Conservation (phyloP, 1,140 invertebrate species). For the Aporrectodea caliginosa region DNA sequence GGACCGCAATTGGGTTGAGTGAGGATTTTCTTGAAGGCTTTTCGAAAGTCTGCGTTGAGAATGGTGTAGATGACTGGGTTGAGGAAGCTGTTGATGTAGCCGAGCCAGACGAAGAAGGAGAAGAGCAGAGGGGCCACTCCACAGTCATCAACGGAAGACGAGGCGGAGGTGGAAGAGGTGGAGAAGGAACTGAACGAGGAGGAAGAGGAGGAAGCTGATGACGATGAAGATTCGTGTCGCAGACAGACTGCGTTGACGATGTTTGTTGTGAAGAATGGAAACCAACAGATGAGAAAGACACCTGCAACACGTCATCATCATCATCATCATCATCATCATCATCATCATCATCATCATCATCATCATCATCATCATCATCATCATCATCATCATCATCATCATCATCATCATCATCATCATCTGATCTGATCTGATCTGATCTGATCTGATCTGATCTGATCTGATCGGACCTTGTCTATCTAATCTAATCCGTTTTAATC, state of each 20-base stretch:
- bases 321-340: not conserved
- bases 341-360: not conserved
- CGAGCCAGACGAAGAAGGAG: slow-evolving; percentile 93
- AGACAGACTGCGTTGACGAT: slow-evolving; percentile 92
- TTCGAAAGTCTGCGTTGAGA: slow-evolving; percentile 97
- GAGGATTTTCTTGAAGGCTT: slow-evolving; percentile 95
- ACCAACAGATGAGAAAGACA: slow-evolving; percentile 97
- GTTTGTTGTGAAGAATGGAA: slow-evolving; percentile 93
- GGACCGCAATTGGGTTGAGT: too few relatives aligned
- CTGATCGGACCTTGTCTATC: too few relatives aligned
- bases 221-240: slow-evolving; percentile 42
- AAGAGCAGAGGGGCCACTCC: slow-evolving; percentile 42
- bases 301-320: slow-evolving; percentile 47
- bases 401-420: slow-evolving; percentile 3
- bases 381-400: slow-evolving; percentile 2
- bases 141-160: too few relatives aligned
- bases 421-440: too few relatives aligned
- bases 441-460: too few relatives aligned
- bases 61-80: too few relatives aligned
- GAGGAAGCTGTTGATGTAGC: too few relatives aligned
- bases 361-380: not conserved
- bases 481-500: too few relatives aligned
- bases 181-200: too few relatives aligned
- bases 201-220: too few relatives aligned
- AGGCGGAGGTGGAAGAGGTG: too few relatives aligned